Evolutionary conservation across 2,888 invertebrate genomes (phyloP).

Genomic region (Gastracanthus pulcherrimus): DNA sequence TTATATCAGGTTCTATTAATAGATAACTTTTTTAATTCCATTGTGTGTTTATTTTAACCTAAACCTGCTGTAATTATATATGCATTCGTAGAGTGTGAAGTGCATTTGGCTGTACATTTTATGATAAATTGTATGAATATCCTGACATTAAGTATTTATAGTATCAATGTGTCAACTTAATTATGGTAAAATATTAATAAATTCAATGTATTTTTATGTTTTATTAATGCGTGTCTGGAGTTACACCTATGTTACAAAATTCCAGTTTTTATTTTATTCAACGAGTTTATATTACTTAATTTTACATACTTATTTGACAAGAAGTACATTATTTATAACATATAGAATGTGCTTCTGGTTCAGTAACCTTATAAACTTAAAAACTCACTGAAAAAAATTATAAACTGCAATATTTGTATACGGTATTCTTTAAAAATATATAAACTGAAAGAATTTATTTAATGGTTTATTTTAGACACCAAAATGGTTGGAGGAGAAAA

Average conservation of each 20-base stretch:
- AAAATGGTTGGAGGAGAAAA: conserved; percentile 60
- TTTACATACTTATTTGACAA: too few relatives aligned
- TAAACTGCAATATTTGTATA: conserved; percentile 4
- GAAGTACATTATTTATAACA: too few relatives aligned
- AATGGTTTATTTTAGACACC: conserved; percentile 20
- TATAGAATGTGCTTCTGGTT: too few relatives aligned
- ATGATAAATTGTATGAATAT: background rate
- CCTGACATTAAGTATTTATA: background rate
- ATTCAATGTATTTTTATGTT: too few relatives aligned
- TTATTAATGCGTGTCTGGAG: too few relatives aligned
- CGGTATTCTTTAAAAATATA: background rate
- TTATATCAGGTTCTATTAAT: conserved; percentile 32
- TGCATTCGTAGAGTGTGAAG: background rate
- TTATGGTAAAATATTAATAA: background rate
- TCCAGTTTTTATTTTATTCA: too few relatives aligned
- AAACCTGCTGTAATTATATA: background rate
- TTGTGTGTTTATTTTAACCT: conserved; percentile 27
- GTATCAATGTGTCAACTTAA: background rate
- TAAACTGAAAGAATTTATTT: background rate
- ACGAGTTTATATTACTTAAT: too few relatives aligned
- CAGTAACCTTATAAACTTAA: too few relatives aligned
- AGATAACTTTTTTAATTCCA: background rate
- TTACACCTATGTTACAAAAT: too few relatives aligned
- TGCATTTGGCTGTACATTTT: background rate
- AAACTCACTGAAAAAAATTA: too few relatives aligned